Evolutionary conservation across 1,140 invertebrate genomes (phyloP), one percentile per base, ranked within the genome.

Genomic region (Leptopilina boulardi): DNA sequence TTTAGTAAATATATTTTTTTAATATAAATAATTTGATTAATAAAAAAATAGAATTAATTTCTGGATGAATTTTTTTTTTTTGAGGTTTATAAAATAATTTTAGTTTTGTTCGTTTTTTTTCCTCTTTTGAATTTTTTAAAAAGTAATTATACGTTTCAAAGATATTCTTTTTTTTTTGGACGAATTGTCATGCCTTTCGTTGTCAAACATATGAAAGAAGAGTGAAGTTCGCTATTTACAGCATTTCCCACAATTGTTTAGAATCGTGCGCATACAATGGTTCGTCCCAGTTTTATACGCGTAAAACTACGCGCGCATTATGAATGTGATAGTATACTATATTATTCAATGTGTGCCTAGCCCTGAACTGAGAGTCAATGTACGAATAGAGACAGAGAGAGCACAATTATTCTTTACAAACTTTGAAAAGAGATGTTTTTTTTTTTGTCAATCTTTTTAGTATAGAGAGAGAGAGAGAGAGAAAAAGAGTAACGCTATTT

Each of bases 201-300:
- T 59, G 19, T 21, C 54, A 66, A 38, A 30, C 26, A 66, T 66
- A 66, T n/a, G 59, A 66, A 66, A 66, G 59, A 66, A 66, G 59
- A 66, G 59, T 66, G 26, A 66, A 66, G 59, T 66, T 66, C 13
- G 59, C 26, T 66, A 34, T 66, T 66, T 66, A 66, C 21, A 26
- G 23, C 11, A 66, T 66, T 66, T 66, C 59, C 59, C 59, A 66
- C 59, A 66, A 66, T 66, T 66, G 59, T 66, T 66, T 66, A 66
- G 59, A n/a, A n/a, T n/a, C 26, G 23, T 21, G 11, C 23, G 4
- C 3, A 21, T 30, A 66, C 59, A 66, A 66, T 66, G 59, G 13
- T 30, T 2, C 59, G 59, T 66, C 26, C 59, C 23, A 66, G 59
- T 66, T 66, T 66, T 18, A n/a, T n/a, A 54, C 18, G 26, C 26